These are phyloP conservation scores for Tenualosa ilisha DNA, from an alignment of 2,797 vertebrate species.

Conservation along the genomic window DNA sequence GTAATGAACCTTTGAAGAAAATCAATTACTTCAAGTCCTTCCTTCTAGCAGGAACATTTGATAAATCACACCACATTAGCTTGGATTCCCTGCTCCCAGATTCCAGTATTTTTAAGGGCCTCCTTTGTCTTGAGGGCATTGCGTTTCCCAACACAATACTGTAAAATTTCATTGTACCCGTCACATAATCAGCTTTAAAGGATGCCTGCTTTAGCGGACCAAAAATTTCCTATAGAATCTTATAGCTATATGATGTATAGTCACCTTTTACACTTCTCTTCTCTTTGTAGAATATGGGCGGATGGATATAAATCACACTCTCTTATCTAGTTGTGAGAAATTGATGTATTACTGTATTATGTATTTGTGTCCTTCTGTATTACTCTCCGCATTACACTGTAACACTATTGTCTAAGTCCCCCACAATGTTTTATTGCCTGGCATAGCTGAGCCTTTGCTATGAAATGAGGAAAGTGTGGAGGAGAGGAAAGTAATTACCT, in stretches of 20 bases:
- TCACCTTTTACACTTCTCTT: neutral
- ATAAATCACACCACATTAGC: constrained; percentile 23
- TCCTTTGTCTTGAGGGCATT: constrained; percentile 8
- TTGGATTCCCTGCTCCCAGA: neutral
- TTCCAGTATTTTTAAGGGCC: neutral
- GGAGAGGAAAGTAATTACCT: constrained; percentile 6
- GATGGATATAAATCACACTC: too few relatives aligned
- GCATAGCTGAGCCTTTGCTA: neutral
- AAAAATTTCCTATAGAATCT: neutral
- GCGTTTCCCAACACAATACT: neutral
- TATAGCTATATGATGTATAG: too few relatives aligned
- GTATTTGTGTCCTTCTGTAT: too few relatives aligned
- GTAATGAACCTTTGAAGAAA: constrained; percentile 21
- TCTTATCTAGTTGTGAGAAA: too few relatives aligned
- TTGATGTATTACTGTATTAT: too few relatives aligned
- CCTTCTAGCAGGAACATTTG: constrained; percentile 11
- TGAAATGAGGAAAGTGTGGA: neutral
- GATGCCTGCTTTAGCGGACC: neutral
- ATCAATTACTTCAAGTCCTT: constrained; percentile 13
- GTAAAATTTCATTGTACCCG: neutral
- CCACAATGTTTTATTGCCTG: neutral
- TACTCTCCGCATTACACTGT: neutral
- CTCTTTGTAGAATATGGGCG: neutral
- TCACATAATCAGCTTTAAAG: neutral
- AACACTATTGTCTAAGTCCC: neutral